These are phyloP conservation scores for Dendrolimus punctatus DNA, from an alignment of 1,140 invertebrate genomes.

Conservation along the genomic window DNA sequence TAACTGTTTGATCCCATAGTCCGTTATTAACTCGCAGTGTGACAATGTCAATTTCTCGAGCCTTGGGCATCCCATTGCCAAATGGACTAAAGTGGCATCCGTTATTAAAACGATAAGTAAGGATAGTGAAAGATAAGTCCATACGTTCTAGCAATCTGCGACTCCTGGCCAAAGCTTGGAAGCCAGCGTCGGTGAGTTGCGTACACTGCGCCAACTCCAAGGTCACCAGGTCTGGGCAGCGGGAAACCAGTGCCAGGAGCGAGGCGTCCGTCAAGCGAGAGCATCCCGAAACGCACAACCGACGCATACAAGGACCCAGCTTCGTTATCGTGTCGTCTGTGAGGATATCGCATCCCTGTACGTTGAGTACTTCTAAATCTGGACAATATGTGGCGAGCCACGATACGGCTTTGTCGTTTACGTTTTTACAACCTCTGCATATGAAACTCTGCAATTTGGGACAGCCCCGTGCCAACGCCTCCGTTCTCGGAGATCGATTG, in stretches of 20 bases:
- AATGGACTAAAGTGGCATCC: slow-evolving; percentile 91
- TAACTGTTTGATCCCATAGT: slow-evolving; percentile 96
- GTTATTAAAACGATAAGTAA: slow-evolving; percentile 96
- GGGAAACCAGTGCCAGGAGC: slow-evolving; percentile 88
- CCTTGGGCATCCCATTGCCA: slow-evolving; percentile 94
- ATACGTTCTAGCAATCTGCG: slow-evolving; percentile 96
- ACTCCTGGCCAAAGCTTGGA: slow-evolving; percentile 93
- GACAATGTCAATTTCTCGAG: slow-evolving; percentile 96
- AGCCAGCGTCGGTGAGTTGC: slow-evolving; percentile 96
- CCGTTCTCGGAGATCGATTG: no score
- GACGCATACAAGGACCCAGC: slow-evolving; percentile 86
- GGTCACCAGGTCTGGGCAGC: slow-evolving; percentile 89
- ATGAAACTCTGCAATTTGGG: no score
- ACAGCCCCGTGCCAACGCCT: no score
- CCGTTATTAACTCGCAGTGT: slow-evolving; percentile 98
- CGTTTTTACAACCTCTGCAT: no score
- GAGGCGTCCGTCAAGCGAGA: slow-evolving; percentile 91
- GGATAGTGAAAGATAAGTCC: no score
- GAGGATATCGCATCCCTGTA: no score
- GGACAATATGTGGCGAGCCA: no score
- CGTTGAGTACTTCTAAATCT: no score
- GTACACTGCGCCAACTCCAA: slow-evolving; percentile 96
- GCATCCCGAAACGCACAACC: slow-evolving; percentile 95
- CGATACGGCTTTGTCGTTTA: no score
- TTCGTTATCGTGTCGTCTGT: slow-evolving; percentile 62